phyloP scores from a whole-genome alignment of 2,888 invertebrate genomes.

The Clusia tigrina region DNA sequence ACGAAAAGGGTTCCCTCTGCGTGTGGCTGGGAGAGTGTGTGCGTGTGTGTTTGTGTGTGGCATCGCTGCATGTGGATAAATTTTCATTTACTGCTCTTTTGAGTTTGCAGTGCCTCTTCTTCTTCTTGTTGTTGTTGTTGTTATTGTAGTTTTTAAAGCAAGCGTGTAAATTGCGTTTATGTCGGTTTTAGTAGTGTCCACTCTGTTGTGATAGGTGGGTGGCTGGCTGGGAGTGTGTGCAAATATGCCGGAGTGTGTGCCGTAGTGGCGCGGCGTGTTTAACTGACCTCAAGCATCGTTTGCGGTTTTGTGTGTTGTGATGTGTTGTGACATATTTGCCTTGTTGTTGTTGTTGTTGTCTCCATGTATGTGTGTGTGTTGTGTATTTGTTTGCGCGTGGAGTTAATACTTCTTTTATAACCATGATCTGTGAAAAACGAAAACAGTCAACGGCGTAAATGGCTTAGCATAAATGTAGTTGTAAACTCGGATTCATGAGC shows the following conservation, averaged over 20 bases:
- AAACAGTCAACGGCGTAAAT: not conserved
- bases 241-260: constrained; percentile 22
- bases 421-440: constrained; percentile 12
- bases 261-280: constrained; percentile 55
- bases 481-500: constrained; percentile 1
- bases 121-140: too few relatives aligned
- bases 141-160: constrained; percentile 32
- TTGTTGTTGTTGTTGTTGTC: constrained; percentile 19
- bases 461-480: constrained; percentile 1
- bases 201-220: constrained; percentile 3
- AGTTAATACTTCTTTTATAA: not conserved
- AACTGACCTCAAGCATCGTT: constrained; percentile 61
- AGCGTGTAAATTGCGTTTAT: constrained; percentile 52
- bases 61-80: too few relatives aligned
- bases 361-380: not conserved
- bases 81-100: constrained; percentile 57
- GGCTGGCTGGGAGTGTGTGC: constrained; percentile 1
- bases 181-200: not conserved
- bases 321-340: constrained; percentile 24
- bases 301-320: constrained; percentile 50
- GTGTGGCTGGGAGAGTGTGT: not conserved
- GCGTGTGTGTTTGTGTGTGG: constrained; percentile 13
- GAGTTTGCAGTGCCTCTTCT: constrained; percentile 38
- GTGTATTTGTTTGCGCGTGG: constrained; percentile 12
- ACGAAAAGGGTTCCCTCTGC: constrained; percentile 38